Percentiles rank a stretch among this genome's conserved stretches.
phyloP scores from a whole-genome alignment of 64 coral and sea anemone species.

The Actinia equina region DNA sequence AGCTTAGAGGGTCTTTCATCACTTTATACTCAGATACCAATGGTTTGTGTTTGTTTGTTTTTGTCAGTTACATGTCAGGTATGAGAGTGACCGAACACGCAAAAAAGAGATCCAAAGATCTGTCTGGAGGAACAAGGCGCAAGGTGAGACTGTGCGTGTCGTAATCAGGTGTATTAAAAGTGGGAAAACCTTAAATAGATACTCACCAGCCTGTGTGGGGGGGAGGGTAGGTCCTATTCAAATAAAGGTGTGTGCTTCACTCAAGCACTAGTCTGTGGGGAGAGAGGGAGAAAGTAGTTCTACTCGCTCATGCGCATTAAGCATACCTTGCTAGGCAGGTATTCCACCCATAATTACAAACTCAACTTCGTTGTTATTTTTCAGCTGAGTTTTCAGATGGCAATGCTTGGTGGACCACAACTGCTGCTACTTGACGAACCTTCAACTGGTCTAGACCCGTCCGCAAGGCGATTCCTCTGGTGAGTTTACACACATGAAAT shows the following conservation, averaged over 20 bases:
- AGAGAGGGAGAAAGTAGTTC: background rate
- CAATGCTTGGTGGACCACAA: slow-evolving; percentile 82
- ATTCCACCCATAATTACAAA: too few relatives aligned
- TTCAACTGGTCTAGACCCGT: slow-evolving; percentile 78
- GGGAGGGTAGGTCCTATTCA: too few relatives aligned
- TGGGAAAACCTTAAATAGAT: too few relatives aligned
- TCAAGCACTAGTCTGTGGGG: background rate
- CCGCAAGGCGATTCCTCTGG: slow-evolving; percentile 80
- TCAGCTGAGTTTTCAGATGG: slow-evolving; percentile 75
- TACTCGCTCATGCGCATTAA: too few relatives aligned
- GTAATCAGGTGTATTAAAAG: too few relatives aligned
- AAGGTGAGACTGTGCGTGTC: slow-evolving; percentile 34
- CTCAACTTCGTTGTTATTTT: background rate
- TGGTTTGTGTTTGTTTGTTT: background rate
- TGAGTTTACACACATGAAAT: background rate
- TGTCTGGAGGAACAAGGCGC: slow-evolving; percentile 86
- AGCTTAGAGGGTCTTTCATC: too few relatives aligned
- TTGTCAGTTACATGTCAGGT: slow-evolving; percentile 63
- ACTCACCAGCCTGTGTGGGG: background rate
- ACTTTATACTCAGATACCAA: background rate
- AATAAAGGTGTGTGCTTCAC: too few relatives aligned
- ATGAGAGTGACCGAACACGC: slow-evolving; percentile 79
- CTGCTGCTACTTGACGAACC: slow-evolving; percentile 82
- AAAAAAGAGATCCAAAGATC: slow-evolving; percentile 53
- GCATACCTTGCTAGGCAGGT: too few relatives aligned